Conservation (phyloP, 2,888 invertebrate genomes). For the Rhimphoctona megacephalus region DNA sequence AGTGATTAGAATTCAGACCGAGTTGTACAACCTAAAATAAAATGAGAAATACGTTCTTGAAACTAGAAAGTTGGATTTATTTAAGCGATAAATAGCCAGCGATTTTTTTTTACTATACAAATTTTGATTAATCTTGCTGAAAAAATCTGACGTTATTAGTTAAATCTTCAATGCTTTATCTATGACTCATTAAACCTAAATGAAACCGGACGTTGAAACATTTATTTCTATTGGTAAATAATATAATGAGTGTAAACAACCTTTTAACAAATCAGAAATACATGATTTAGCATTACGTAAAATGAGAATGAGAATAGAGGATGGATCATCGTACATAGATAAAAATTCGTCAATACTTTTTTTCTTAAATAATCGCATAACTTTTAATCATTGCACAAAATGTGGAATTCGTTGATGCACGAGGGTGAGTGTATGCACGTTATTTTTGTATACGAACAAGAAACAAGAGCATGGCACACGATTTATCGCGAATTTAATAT, state of each 20-base stretch:
- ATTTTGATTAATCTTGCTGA: background rate
- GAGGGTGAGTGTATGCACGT: background rate
- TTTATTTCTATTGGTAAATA: background rate
- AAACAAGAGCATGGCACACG: conserved; percentile 13
- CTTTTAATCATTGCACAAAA: background rate
- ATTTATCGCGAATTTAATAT: background rate
- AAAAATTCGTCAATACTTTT: background rate
- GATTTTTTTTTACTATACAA: background rate
- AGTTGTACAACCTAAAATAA: background rate
- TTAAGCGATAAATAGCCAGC: background rate
- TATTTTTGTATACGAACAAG: conserved; percentile 17
- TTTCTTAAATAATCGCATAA: conserved; percentile 7
- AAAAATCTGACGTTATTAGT: background rate
- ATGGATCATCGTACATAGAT: background rate
- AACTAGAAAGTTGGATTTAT: background rate
- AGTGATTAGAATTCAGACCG: background rate
- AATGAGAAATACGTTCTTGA: background rate
- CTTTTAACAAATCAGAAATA: background rate
- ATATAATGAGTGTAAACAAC: background rate
- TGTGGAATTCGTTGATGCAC: background rate
- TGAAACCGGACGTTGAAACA: background rate
- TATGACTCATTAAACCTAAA: background rate
- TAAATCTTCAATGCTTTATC: background rate
- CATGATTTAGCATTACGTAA: too few relatives aligned
- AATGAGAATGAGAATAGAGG: background rate